Evolutionary conservation across 2,797 vertebrate species (phyloP).

Genomic region (Alcedo atthis): DNA sequence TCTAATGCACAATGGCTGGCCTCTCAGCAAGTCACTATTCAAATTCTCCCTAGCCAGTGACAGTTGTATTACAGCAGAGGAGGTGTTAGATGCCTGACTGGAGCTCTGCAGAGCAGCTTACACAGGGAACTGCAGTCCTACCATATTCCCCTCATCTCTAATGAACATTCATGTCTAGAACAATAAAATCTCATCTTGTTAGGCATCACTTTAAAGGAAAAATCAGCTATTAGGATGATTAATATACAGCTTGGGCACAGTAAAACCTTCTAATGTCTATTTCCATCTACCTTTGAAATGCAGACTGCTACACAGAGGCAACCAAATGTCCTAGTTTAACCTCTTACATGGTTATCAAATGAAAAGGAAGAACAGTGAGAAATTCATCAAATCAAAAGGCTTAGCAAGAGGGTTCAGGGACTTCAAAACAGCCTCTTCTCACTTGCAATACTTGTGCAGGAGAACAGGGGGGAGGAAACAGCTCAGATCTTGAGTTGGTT

Average conservation of each 20-base stretch:
- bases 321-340: constrained; percentile 29
- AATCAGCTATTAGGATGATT: constrained; percentile 17
- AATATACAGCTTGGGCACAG: not conserved
- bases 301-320: not conserved
- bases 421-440: constrained; percentile 15
- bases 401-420: not conserved
- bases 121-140: not conserved
- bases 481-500: not conserved
- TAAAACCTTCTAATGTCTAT: constrained; percentile 16
- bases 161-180: constrained; percentile 25
- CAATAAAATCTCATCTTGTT: constrained; percentile 1
- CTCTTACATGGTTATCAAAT: not conserved
- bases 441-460: not conserved
- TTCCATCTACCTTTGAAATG: constrained; percentile 51
- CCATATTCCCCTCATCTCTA: not conserved
- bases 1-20: constrained; percentile 13
- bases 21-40: constrained; percentile 37
- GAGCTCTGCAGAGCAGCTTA: constrained; percentile 24
- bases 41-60: constrained; percentile 27
- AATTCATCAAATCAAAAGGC: constrained; percentile 20
- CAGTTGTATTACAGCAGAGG: not conserved
- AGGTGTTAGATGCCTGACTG: constrained; percentile 29
- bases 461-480: not conserved
- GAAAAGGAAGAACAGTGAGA: constrained; percentile 4
- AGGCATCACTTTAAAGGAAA: constrained; percentile 30